These are phyloP conservation scores for Gorsachius goisagi DNA, from an alignment of 2,113 vertebrate species.

Conservation along the genomic window DNA sequence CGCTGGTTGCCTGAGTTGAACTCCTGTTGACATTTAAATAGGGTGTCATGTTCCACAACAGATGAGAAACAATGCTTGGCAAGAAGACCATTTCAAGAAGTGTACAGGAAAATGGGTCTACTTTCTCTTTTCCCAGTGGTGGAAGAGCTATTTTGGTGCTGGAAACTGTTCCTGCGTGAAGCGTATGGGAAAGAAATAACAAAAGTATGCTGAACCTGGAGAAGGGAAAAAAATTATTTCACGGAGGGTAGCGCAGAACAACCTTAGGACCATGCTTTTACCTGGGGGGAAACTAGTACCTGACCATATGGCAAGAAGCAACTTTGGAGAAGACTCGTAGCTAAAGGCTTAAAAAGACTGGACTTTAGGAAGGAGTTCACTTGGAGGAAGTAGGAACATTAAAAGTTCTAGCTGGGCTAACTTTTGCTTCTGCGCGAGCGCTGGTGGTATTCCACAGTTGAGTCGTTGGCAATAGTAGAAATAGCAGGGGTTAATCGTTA, in stretches of 20 bases:
- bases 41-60: conserved; percentile 65
- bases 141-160: conserved; percentile 56
- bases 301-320: background rate
- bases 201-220: background rate
- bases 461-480: background rate
- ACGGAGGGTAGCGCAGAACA: background rate
- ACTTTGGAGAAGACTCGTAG: background rate
- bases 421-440: background rate
- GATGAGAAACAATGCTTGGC: conserved; percentile 66
- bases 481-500: conserved; percentile 13
- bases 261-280: background rate
- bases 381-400: background rate
- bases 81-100: conserved; percentile 53
- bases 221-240: background rate
- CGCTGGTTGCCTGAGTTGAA: conserved; percentile 30
- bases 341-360: background rate
- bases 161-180: conserved; percentile 49
- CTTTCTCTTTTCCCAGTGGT: conserved; percentile 69
- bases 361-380: background rate
- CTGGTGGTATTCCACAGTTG: background rate
- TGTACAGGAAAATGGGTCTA: conserved; percentile 61
- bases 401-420: background rate
- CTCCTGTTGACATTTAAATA: conserved; percentile 64
- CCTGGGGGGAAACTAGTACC: background rate
- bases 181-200: conserved; percentile 56